These are phyloP conservation scores for Vanessa atalanta DNA, from an alignment of 1,140 invertebrate species.

Conservation along the genomic window DNA sequence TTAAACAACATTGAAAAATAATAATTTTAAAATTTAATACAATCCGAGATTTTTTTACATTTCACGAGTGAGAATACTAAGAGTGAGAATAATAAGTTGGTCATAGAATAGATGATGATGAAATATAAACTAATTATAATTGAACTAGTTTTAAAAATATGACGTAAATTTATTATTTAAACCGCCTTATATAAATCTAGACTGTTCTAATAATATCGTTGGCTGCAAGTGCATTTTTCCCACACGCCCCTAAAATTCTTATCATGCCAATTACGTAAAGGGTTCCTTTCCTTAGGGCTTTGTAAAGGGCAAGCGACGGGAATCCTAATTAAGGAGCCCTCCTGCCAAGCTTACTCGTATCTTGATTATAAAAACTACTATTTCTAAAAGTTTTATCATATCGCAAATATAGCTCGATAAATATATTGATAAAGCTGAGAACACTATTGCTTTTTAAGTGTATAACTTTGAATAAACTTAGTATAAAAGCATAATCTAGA, in stretches of 20 bases:
- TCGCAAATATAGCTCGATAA: background rate
- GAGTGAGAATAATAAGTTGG: too few relatives aligned
- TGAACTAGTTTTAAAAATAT: too few relatives aligned
- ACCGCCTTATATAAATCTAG: background rate
- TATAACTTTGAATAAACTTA: background rate
- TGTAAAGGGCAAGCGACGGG: slow-evolving; percentile 70
- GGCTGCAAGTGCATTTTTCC: slow-evolving; percentile 66
- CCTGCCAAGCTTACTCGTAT: slow-evolving; percentile 53
- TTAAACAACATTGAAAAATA: too few relatives aligned
- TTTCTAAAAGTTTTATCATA: slow-evolving; percentile 13
- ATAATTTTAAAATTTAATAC: too few relatives aligned
- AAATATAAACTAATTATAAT: too few relatives aligned
- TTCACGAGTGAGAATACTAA: too few relatives aligned
- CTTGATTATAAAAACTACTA: slow-evolving; percentile 27
- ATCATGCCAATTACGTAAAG: slow-evolving; percentile 76
- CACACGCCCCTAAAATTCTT: slow-evolving; percentile 74
- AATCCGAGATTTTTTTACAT: too few relatives aligned
- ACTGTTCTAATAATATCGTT: slow-evolving; percentile 19
- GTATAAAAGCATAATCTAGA: background rate
- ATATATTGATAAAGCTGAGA: background rate
- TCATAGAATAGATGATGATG: too few relatives aligned
- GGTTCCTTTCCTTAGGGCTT: slow-evolving; percentile 59
- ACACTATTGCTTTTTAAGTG: background rate
- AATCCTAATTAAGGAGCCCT: slow-evolving; percentile 72
- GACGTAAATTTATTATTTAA: too few relatives aligned